Percentiles rank a stretch among this genome's conserved stretches.
phyloP scores from a whole-genome alignment of 1,140 invertebrate genomes.

The Yoshiicerus persimilis region DNA sequence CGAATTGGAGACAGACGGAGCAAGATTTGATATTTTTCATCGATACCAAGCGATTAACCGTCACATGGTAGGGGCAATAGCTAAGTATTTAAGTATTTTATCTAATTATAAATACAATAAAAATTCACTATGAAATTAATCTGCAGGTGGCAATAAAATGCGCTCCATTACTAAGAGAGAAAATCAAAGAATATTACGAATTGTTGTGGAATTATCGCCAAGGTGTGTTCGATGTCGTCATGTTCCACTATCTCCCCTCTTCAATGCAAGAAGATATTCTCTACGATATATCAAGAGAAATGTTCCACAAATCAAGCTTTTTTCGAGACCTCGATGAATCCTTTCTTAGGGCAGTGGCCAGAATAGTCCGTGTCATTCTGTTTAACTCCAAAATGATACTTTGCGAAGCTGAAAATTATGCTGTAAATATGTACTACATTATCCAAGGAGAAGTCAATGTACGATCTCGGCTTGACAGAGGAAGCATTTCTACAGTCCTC shows the following conservation, averaged over 20 bases:
- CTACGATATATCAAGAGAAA: conserved; percentile 45
- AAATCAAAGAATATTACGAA: conserved; percentile 42
- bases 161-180: background rate
- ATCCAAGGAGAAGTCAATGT: conserved; percentile 45
- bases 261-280: conserved; percentile 42
- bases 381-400: conserved; percentile 47
- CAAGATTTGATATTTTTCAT: conserved; percentile 45
- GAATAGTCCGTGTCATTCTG: conserved; percentile 35
- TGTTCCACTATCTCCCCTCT: conserved; percentile 30
- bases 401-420: conserved; percentile 32
- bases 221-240: background rate
- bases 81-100: too few relatives aligned
- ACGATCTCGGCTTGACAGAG: conserved; percentile 29
- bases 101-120: too few relatives aligned
- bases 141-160: background rate
- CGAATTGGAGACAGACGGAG: conserved; percentile 38
- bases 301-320: conserved; percentile 46
- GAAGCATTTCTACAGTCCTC: conserved; percentile 19
- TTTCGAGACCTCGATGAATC: conserved; percentile 44
- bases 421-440: conserved; percentile 43
- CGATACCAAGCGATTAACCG: conserved; percentile 21
- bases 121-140: too few relatives aligned
- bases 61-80: background rate
- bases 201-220: conserved; percentile 40
- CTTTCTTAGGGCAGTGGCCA: conserved; percentile 36